A percentile compares a stretch with the other conserved stretches of the same genome.
Evolutionary conservation across 2,888 invertebrate genomes (phyloP).

Genomic region (Eupithecia centaureata): DNA sequence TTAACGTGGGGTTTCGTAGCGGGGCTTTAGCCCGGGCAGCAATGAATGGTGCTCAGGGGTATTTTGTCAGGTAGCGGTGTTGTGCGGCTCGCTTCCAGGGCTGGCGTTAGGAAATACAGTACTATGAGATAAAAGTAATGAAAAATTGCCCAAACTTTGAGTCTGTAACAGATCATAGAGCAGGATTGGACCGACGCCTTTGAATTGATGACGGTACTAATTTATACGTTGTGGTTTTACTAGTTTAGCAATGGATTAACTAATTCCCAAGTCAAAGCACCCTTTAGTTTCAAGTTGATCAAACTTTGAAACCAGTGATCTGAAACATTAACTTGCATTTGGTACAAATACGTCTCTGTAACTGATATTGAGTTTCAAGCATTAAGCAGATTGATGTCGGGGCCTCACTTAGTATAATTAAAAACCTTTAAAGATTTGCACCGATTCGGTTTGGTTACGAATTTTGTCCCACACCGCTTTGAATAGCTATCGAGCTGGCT

Average conservation of each 20-base stretch:
- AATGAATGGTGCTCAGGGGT: constrained; percentile 60
- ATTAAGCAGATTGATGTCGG: constrained; percentile 76
- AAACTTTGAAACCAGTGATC: background rate
- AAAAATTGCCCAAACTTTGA: background rate
- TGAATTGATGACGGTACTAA: background rate
- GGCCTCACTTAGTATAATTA: constrained; percentile 76
- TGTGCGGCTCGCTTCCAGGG: constrained; percentile 17
- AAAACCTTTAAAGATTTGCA: constrained; percentile 74
- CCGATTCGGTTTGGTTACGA: constrained; percentile 58
- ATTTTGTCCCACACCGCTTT: constrained; percentile 56
- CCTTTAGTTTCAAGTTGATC: constrained; percentile 4
- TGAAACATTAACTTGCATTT: constrained; percentile 6
- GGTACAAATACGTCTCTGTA: constrained; percentile 20
- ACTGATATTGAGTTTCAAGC: constrained; percentile 50
- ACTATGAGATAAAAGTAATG: background rate
- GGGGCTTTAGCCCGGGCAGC: constrained; percentile 49
- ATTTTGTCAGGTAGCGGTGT: constrained; percentile 38
- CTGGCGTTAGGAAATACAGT: constrained; percentile 30
- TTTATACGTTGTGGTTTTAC: constrained; percentile 1
- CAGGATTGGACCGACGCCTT: background rate
- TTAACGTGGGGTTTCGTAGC: constrained; percentile 45
- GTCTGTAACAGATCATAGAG: background rate
- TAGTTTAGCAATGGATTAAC: constrained; percentile 2
- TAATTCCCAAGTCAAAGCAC: constrained; percentile 35
- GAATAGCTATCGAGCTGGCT: constrained; percentile 49